phyloP scores from a whole-genome alignment of 2,888 invertebrate species.

The Eumacrocentrus americanus region DNA sequence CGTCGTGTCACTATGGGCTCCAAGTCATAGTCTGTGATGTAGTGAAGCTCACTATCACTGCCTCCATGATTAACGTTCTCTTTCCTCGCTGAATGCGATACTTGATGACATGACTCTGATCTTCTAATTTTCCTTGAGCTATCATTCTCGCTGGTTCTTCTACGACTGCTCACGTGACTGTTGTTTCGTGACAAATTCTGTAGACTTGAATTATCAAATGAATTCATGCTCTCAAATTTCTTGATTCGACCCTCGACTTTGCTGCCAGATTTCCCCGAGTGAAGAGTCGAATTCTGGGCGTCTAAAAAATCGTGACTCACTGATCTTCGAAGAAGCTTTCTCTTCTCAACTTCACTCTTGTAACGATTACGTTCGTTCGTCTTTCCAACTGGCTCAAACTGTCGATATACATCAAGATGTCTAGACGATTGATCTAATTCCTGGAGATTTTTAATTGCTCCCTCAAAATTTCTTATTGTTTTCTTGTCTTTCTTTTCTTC shows the following conservation, averaged over 20 bases:
- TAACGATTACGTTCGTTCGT: conserved; percentile 39
- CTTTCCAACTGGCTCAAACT: conserved; percentile 36
- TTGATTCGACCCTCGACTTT: conserved; percentile 53
- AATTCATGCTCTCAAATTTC: conserved; percentile 57
- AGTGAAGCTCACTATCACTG: conserved; percentile 60
- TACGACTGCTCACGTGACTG: conserved; percentile 28
- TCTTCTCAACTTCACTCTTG: conserved; percentile 49
- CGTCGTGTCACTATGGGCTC: conserved; percentile 43
- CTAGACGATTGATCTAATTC: conserved; percentile 17
- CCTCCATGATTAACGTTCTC: conserved; percentile 51
- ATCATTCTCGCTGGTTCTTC: conserved; percentile 24
- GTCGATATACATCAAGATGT: conserved; percentile 33
- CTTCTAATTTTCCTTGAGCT: conserved; percentile 46
- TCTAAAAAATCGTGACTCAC: conserved; percentile 55
- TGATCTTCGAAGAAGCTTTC: conserved; percentile 51
- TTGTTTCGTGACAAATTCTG: conserved; percentile 40
- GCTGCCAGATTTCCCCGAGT: conserved; percentile 44
- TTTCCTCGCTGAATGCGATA: conserved; percentile 40
- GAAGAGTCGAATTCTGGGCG: conserved; percentile 45
- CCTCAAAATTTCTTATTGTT: conserved; percentile 37
- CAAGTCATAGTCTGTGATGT: conserved; percentile 54
- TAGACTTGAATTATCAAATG: conserved; percentile 51
- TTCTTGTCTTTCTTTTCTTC: conserved; percentile 23
- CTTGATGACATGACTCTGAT: conserved; percentile 58
- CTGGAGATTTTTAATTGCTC: conserved; percentile 16